These are phyloP conservation scores for Dynastes grantii DNA, from an alignment of 2,888 invertebrate genomes.

Conservation along the genomic window DNA sequence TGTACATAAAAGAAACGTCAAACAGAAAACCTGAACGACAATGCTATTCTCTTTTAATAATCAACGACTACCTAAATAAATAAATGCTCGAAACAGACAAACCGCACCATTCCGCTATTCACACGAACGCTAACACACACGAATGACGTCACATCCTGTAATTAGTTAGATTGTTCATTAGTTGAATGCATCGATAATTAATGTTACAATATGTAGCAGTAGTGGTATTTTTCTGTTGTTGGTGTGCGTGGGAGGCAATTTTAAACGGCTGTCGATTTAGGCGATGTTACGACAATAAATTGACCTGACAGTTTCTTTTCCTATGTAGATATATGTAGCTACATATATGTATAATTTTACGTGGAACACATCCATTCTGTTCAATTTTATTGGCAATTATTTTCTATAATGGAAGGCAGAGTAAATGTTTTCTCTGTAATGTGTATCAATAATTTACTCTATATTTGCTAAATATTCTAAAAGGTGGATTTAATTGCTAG, in stretches of 20 bases:
- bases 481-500: no score
- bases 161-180: conserved; percentile 67
- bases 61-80: conserved; percentile 43
- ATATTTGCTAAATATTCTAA: no score
- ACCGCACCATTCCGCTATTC: conserved; percentile 61
- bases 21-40: conserved; percentile 28
- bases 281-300: conserved; percentile 12
- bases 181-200: conserved; percentile 68
- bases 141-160: conserved; percentile 66
- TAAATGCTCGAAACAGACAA: conserved; percentile 52
- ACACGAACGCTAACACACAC: conserved; percentile 60
- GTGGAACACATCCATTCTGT: not conserved
- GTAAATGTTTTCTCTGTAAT: no score
- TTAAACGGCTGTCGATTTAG: conserved; percentile 51
- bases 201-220: conserved; percentile 52
- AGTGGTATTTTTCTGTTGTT: conserved; percentile 21
- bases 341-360: not conserved
- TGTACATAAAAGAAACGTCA: conserved; percentile 7
- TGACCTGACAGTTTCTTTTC: not conserved
- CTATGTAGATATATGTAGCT: not conserved
- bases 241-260: conserved; percentile 52
- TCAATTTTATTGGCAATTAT: not conserved
- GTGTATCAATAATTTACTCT: no score
- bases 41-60: conserved; percentile 42
- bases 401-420: not conserved